Base-by-base conservation (phyloP, 2,888 invertebrate genomes). In the Zaprionus bogoriensis region DNA sequence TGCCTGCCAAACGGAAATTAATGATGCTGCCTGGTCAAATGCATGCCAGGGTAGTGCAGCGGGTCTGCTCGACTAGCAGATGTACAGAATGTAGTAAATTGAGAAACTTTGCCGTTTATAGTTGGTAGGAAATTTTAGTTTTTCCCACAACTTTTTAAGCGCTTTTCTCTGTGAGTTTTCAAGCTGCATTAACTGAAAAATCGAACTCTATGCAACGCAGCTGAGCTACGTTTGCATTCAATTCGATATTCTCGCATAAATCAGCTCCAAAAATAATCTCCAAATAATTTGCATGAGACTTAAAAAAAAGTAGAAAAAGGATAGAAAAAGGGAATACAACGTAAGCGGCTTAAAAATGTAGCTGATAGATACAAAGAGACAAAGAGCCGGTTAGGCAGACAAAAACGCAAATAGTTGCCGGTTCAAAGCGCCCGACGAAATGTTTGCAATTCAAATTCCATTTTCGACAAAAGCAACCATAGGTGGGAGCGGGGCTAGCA, bases 231-330 rank as follows among this genome's bases (percentile, higher is more conserved):
- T 14, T 32, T 32, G 7, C 41, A 51, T 53, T 62, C 30, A 45
- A 41, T 52, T 39, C 42, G 45, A 69, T 54, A 57, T 52, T 67
- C 79, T 66, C 48, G 70, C 75, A 80, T 74, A 71, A 74, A 71
- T 65, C 74, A 63, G 54, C 59, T 67, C 28, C 38, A 17, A 65
- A 42, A 36, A 47, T 50, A 57, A 17, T 19, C 12, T 20, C 41
- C 58, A 32, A 32, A 71, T 77, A 77, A 79, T 72, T 72, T 80
- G 45, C 69, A 65, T 63, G n/a, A n/a, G n/a, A n/a, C n/a, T n/a
- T n/a, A 52, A 22, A 52, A 38, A 42, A 25, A 41, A 28, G 36
- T 4, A 19, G 23, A 4, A 32, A 23, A 52, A 12, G 17, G n/a
- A 22, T 10, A 23, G 41, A 27, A 36, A 36, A 17, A 30, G 51